phyloP scores from a whole-genome alignment of 2,797 vertebrate genomes.

The Rhynchotus rufescens region DNA sequence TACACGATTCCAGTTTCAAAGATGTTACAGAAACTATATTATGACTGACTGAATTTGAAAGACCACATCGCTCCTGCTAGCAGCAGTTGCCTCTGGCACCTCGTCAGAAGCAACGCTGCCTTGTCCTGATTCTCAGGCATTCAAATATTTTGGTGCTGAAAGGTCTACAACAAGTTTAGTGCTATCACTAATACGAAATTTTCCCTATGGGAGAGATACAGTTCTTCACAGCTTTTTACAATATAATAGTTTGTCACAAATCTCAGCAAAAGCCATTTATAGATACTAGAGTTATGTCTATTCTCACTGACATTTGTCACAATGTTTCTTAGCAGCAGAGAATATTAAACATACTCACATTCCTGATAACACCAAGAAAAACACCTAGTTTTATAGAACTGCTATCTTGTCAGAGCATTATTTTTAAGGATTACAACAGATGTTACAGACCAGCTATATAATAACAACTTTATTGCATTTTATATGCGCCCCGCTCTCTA shows the following conservation, averaged over 20 bases:
- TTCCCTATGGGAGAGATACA: not conserved
- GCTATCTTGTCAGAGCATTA: not conserved
- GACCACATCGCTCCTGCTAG: not conserved
- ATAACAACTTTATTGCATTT: slow-evolving; percentile 3
- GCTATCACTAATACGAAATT: not conserved
- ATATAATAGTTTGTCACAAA: not conserved
- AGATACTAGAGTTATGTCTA: not conserved
- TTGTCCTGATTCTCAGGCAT: not conserved
- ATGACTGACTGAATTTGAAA: slow-evolving; percentile 75
- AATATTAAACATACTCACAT: not conserved
- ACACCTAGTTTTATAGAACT: not conserved
- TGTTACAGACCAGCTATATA: not conserved
- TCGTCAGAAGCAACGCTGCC: not conserved
- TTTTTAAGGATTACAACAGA: not conserved
- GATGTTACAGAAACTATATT: slow-evolving; percentile 75
- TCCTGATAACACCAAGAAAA: not conserved
- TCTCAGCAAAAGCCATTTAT: not conserved
- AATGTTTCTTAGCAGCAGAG: not conserved
- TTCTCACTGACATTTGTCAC: not conserved
- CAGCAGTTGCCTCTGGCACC: slow-evolving; percentile 14
- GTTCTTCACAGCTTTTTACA: not conserved
- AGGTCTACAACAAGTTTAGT: not conserved
- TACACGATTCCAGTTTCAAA: slow-evolving; percentile 26
- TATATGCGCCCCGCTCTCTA: not conserved
- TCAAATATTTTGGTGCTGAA: not conserved